Percentiles rank a stretch among this genome's conserved stretches.
Evolutionary conservation across 2,888 invertebrate species (phyloP).

Genomic region (Caenorhabditis macrosperma): DNA sequence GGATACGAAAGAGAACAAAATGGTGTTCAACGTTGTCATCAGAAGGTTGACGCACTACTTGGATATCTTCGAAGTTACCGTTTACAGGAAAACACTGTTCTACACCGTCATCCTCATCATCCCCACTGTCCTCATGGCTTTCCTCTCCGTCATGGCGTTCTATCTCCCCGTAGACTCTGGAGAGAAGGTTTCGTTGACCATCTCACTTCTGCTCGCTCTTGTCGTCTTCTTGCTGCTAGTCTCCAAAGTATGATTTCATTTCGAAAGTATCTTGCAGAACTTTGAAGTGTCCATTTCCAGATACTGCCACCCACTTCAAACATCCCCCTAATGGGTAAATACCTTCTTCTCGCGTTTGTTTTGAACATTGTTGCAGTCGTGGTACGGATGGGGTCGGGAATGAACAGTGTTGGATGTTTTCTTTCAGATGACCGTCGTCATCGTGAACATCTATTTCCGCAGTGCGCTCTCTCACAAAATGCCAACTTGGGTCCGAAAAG

Average conservation of each 20-base stretch:
- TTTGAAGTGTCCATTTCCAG: conserved; percentile 68
- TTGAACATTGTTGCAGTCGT: conserved; percentile 99
- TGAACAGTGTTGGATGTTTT: not conserved
- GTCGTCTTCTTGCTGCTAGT: conserved; percentile 98
- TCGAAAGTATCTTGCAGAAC: not conserved
- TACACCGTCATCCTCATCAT: conserved; percentile 99
- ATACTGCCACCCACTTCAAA: conserved; percentile 98
- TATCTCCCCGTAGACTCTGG: conserved; percentile 94
- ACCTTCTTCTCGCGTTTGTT: conserved; percentile 96
- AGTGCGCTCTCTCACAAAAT: conserved; percentile 97
- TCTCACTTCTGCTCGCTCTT: conserved; percentile 92
- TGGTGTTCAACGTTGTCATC: conserved; percentile 77
- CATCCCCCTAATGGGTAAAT: conserved; percentile 98
- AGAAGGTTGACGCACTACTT: no score
- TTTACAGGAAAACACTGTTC: conserved; percentile 98
- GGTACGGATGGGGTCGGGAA: conserved; percentile 83
- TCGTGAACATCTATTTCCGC: conserved; percentile 94
- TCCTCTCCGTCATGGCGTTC: conserved; percentile 91
- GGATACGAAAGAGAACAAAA: conserved; percentile 73
- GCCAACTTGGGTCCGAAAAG: conserved; percentile 93
- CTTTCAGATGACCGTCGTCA: conserved; percentile 70
- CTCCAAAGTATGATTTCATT: conserved; percentile 85
- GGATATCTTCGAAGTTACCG: no score
- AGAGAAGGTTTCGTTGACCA: conserved; percentile 91
- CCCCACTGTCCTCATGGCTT: conserved; percentile 98